Conservation (phyloP, 92 coral and sea anemone genomes). For the Epizoanthus fatuus region DNA sequence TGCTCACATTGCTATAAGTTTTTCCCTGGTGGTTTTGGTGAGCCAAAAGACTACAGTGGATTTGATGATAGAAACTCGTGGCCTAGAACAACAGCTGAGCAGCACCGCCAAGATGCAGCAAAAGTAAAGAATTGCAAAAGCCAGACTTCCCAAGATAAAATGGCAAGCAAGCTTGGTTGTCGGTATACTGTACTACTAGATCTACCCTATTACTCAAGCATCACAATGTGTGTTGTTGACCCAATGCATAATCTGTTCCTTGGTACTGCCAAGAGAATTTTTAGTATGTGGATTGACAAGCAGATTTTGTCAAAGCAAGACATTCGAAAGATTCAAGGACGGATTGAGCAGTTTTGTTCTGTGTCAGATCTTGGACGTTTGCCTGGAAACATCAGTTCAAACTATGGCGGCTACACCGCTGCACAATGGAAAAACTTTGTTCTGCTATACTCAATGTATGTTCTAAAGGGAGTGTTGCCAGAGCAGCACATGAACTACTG, state of each 20-base stretch:
- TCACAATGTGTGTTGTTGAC: slow-evolving; percentile 58
- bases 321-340: slow-evolving; percentile 25
- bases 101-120: slow-evolving; percentile 56
- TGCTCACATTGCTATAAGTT: too few relatives aligned
- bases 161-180: slow-evolving; percentile 44
- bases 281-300: slow-evolving; percentile 55
- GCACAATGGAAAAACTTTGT: slow-evolving; percentile 37
- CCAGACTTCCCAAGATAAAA: slow-evolving; percentile 22
- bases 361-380: slow-evolving; percentile 26
- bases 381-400: slow-evolving; percentile 28
- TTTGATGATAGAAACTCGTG: slow-evolving; percentile 58
- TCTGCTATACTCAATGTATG: slow-evolving; percentile 31
- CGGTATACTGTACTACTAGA: slow-evolving; percentile 32
- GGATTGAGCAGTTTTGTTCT: slow-evolving; percentile 12
- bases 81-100: slow-evolving; percentile 46
- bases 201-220: too few relatives aligned
- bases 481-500: slow-evolving; percentile 27
- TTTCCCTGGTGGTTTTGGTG: slow-evolving; percentile 68
- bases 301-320: slow-evolving; percentile 42
- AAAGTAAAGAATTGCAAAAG: slow-evolving; percentile 46
- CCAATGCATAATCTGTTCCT: slow-evolving; percentile 77
- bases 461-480: slow-evolving; percentile 11
- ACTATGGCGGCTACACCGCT: slow-evolving; percentile 40
- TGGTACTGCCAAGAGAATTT: slow-evolving; percentile 68
- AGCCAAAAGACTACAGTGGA: slow-evolving; percentile 58